Base-by-base conservation (phyloP, 2,888 invertebrate genomes). In the Eumacrocentrus americanus region DNA sequence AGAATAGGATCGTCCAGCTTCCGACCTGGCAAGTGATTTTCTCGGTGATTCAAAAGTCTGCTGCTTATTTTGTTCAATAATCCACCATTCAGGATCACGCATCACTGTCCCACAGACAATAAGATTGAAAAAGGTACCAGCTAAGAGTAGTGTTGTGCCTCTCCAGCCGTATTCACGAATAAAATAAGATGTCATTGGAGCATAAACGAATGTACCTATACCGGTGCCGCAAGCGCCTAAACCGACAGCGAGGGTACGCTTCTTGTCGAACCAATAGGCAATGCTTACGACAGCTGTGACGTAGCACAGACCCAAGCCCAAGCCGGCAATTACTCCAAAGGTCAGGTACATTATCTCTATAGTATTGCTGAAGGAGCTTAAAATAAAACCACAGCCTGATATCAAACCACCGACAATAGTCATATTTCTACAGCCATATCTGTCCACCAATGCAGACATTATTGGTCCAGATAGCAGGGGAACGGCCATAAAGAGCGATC, bases 251-350 rank as follows among this genome's bases (percentile, higher is more conserved):
- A 95, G 84, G 46, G 91, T 91, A 35, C 94, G 85, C 74, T 90
- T 91, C 79, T 91, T 91, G 72, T 95, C 94, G 80, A 95, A 95
- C 90, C 95, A 95, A 77, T 92, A 94, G 5, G 95, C 94, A 60
- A 95, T 92, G 56, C 92, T 91, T 3, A 95, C 94, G 3, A 95
- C 94, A 4, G 94, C 94, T 1, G 94, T 92, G 9, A 94, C 94
- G 76, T 94, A 95, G 53, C 91, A 91, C 51, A 92, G 81, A 4
- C 94, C 92, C 65, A 95, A 83, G 1, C 94, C 95, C 61, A 94
- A 79, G 1, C 94, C 94, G 51, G 93, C 89, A 25, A 94, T 86
- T 1, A 94, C 86, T 29, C 94, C 94, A 77, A 94, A 94, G 0
- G 93, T 94, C 53, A 95, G 75, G 84, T 91, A 91, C 83, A 94